Evolutionary conservation across 2,113 vertebrate species (phyloP).

Genomic region (Lophotis ruficrista): DNA sequence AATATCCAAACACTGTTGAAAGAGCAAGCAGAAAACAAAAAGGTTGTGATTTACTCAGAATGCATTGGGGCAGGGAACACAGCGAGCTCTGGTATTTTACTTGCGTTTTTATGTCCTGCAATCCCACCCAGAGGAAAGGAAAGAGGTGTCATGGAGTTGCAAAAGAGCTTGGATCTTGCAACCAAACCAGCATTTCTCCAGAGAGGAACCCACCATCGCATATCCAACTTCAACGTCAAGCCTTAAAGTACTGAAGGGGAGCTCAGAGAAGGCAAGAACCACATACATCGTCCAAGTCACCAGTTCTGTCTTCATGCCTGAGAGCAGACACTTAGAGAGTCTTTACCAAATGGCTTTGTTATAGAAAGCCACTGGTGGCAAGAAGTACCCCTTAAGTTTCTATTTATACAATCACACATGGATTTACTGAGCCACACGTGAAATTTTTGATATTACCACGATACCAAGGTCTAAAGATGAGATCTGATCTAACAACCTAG

Average conservation of each 20-base stretch:
- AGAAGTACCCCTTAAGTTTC: neutral
- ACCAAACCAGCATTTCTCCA: neutral
- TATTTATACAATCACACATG: rapidly evolving
- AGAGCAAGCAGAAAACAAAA: too few species aligned
- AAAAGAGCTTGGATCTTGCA: neutral
- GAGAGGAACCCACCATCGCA: neutral
- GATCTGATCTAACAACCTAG: neutral
- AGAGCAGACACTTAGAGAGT: neutral
- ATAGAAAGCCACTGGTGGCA: neutral
- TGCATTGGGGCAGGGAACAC: too few species aligned
- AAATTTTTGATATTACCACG: neutral
- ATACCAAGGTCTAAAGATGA: neutral
- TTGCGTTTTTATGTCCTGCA: neutral
- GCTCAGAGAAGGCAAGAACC: neutral
- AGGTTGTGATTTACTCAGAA: too few species aligned
- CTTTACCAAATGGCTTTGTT: neutral
- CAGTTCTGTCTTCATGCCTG: neutral
- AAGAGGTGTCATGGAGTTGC: neutral
- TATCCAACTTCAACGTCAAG: neutral
- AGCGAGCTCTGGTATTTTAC: too few species aligned
- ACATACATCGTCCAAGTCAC: neutral
- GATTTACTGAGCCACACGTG: neutral
- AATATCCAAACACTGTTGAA: too few species aligned
- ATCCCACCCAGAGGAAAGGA: neutral
- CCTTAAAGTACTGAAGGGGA: neutral